Percentiles rank a stretch among this genome's conserved stretches.
Conservation (phyloP, 2,797 vertebrate species). For the Eulemur rubriventer region DNA sequence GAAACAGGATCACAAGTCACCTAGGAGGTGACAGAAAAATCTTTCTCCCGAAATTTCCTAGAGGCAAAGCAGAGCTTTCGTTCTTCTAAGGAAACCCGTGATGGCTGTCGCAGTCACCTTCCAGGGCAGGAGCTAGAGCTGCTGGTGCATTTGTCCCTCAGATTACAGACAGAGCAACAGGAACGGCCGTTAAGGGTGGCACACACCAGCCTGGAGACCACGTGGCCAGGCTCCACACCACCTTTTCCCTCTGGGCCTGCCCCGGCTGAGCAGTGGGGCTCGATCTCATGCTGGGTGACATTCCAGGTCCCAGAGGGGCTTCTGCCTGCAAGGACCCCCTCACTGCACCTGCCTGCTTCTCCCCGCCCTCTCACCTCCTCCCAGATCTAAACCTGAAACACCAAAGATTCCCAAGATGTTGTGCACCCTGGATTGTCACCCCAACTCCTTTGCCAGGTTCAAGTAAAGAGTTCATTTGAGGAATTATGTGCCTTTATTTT, state of each 20-base stretch:
- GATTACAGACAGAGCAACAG: neutral
- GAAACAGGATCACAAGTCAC: neutral
- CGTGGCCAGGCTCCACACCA: fast-evolving
- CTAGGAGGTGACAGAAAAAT: neutral
- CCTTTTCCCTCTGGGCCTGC: neutral
- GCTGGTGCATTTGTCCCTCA: too few species aligned
- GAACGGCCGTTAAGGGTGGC: fast-evolving
- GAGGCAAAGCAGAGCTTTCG: neutral
- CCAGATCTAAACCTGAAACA: neutral
- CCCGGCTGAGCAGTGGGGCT: fast-evolving
- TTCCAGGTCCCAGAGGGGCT: neutral
- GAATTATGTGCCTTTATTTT: neutral
- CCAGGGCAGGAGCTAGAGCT: neutral
- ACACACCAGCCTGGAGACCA: fast-evolving
- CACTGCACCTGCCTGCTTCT: neutral
- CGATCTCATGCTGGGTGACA: neutral
- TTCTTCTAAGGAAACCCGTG: neutral
- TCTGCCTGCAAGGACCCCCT: fast-evolving
- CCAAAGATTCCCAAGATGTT: neutral
- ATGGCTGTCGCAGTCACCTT: neutral
- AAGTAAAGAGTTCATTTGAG: neutral
- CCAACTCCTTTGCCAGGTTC: neutral
- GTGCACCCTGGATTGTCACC: too few species aligned
- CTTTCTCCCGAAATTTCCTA: neutral
- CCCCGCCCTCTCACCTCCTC: neutral